Base-by-base conservation (phyloP, 2,888 invertebrate species). In the Ectemnius continuus region DNA sequence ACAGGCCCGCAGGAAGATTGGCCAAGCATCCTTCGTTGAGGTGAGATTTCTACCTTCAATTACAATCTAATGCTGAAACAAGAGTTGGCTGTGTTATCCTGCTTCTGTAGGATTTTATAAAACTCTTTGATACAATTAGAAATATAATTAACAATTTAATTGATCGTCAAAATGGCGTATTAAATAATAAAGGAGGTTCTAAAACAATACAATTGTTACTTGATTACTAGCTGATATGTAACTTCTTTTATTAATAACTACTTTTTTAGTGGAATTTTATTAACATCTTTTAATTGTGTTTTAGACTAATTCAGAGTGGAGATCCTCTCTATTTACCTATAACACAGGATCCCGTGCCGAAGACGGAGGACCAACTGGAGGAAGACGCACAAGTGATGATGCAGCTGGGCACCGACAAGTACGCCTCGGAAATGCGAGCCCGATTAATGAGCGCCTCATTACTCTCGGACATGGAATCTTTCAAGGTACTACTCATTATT, bases 401-500 rank as follows among this genome's bases (percentile, higher is more conserved):
- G 62, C 95, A 96, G 82, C 92, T 99, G 36, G 98, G 98, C 1
- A 95, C 97, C 1, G 95, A 97, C 85, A 95, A 96, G 11, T 94
- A 95, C 85, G 96, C 96, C 11, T 95, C 95, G 11, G 96, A 97
- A 88, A 93, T 97, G 78, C 93, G 98, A 70, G 97, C 98, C 0
- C 94, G 96, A 88, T 96, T 99, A 93, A 99, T 99, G 96, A 96
- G 98, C 89, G 97, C 98, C 0, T 97, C 98, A 0, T 92, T 99
- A 14, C 93, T 97, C 1, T 98, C 99, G 0, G 99, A 99, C 88
- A 99, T 99, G 98, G 98, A 99, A 90, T 97, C 99, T 0, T 99
- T 99, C 91, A 99, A 99, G 92, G 98, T 93, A 80, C n/a, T 11
- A 11, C 56, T 14, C 46, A 72, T 13, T 14, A 60, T 8, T 65